phyloP scores from a whole-genome alignment of 2,113 vertebrate species.

The Solea solea region DNA sequence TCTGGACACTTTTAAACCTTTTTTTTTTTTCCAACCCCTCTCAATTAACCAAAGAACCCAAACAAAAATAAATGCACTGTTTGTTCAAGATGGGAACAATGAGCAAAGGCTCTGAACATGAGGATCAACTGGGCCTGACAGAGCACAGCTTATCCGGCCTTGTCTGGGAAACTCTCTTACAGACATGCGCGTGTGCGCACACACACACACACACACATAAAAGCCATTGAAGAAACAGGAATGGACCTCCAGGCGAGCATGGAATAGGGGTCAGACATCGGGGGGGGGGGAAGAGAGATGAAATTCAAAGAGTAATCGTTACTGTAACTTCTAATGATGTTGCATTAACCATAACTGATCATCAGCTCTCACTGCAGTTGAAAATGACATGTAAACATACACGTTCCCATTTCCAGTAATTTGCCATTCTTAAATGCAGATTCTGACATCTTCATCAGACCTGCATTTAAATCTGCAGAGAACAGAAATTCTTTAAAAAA shows the following conservation, averaged over 20 bases:
- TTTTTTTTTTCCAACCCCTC: conserved; percentile 22
- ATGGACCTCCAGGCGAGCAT: conserved; percentile 53
- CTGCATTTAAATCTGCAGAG: background rate
- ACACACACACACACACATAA: conserved; percentile 18
- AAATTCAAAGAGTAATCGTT: conserved; percentile 33
- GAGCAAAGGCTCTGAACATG: conserved; percentile 70
- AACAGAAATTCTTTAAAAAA: background rate
- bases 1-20: conserved; percentile 53
- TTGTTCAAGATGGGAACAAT: conserved; percentile 82
- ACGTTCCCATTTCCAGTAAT: background rate
- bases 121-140: conserved; percentile 70
- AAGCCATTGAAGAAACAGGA: conserved; percentile 48
- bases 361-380: background rate
- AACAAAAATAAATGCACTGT: conserved; percentile 72
- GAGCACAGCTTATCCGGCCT: conserved; percentile 70
- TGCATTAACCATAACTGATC: conserved; percentile 8
- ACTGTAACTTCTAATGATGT: conserved; percentile 27
- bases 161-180: conserved; percentile 72
- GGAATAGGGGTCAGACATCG: conserved; percentile 58
- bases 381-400: background rate
- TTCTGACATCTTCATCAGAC: background rate
- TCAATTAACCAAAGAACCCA: conserved; percentile 71
- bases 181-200: conserved; percentile 31
- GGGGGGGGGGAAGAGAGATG: conserved; percentile 36
- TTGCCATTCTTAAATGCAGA: background rate